These are phyloP conservation scores for Atrina japonica DNA, from an alignment of 2,888 invertebrate species.

Conservation along the genomic window DNA sequence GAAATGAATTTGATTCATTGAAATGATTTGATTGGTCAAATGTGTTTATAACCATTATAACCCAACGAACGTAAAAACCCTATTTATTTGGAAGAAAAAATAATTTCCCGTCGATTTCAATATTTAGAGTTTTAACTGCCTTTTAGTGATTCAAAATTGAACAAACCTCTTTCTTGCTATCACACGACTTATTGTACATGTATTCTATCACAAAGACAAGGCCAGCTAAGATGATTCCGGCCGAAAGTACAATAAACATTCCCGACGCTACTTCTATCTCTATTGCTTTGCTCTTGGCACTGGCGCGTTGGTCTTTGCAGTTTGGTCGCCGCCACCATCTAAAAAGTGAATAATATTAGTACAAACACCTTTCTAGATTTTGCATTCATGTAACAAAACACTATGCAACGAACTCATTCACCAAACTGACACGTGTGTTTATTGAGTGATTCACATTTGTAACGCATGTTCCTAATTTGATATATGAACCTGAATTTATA, in stretches of 20 bases:
- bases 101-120: background rate
- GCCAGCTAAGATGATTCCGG: conserved; percentile 64
- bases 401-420: too few species aligned
- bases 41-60: background rate
- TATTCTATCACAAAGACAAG: conserved; percentile 62
- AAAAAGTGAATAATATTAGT: too few species aligned
- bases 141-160: background rate
- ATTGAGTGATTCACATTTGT: too few species aligned
- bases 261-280: conserved; percentile 73
- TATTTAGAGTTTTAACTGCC: background rate
- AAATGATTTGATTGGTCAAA: background rate
- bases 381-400: too few species aligned
- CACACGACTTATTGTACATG: conserved; percentile 13
- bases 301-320: conserved; percentile 69
- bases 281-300: conserved; percentile 72
- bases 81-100: too few species aligned
- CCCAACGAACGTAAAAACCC: too few species aligned
- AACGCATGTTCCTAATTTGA: too few species aligned
- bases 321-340: conserved; percentile 75
- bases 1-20: too few species aligned
- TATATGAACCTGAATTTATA: too few species aligned
- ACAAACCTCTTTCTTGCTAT: conserved; percentile 10
- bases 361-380: too few species aligned
- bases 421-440: too few species aligned
- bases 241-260: conserved; percentile 71